Conservation (phyloP, 2,888 invertebrate species). For the Lasius fuliginosus region DNA sequence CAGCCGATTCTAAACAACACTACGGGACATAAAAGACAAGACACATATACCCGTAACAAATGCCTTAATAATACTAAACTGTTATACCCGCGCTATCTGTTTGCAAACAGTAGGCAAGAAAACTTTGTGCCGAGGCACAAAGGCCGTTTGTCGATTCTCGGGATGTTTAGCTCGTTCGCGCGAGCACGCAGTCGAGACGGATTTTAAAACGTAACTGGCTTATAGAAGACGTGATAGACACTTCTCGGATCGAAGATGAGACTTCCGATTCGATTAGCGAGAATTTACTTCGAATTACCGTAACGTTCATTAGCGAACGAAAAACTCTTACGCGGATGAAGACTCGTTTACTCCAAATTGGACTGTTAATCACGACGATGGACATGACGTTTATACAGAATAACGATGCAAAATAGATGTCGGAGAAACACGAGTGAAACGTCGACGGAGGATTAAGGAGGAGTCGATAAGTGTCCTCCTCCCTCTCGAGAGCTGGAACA, state of each 20-base stretch:
- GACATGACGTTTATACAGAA: slow-evolving; percentile 16
- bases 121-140: not conserved
- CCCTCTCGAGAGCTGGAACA: slow-evolving; percentile 27
- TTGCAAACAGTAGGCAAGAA: not conserved
- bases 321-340: not conserved
- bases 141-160: not conserved
- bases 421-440: slow-evolving; percentile 16
- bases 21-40: not conserved
- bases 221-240: slow-evolving; percentile 3
- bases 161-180: not conserved
- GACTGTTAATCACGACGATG: slow-evolving; percentile 37
- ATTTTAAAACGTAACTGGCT: slow-evolving; percentile 64
- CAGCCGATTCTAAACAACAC: not conserved
- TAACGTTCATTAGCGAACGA: slow-evolving; percentile 13
- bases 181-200: slow-evolving; percentile 54
- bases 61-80: not conserved
- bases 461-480: slow-evolving; percentile 28
- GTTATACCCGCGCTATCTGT: not conserved
- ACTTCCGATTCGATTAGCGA: not conserved
- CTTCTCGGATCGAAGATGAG: not conserved
- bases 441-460: not conserved
- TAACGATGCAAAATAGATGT: slow-evolving; percentile 47
- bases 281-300: slow-evolving; percentile 14
- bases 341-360: slow-evolving; percentile 5
- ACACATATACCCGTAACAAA: not conserved